These are phyloP conservation scores for Chloroceryle inda DNA, from an alignment of 2,797 vertebrate genomes.

Conservation along the genomic window DNA sequence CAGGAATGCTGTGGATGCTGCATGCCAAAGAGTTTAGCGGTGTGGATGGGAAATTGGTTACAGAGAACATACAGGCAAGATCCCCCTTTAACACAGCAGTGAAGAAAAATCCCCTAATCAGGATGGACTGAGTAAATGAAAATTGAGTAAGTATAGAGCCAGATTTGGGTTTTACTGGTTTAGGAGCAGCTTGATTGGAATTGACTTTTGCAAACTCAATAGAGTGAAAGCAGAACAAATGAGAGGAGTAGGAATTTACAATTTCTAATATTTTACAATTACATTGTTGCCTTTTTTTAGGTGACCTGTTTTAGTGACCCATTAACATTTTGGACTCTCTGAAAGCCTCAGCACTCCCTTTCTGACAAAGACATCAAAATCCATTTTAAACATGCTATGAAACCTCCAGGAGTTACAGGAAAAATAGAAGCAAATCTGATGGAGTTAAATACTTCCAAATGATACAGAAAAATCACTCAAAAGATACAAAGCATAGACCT, in stretches of 20 bases:
- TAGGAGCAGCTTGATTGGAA: background rate
- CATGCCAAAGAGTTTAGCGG: background rate
- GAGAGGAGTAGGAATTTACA: background rate
- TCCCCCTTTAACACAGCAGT: background rate
- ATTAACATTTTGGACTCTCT: background rate
- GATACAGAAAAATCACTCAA: background rate
- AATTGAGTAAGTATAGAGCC: background rate
- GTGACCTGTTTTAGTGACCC: background rate
- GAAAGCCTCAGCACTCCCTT: background rate
- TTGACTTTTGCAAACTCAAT: background rate
- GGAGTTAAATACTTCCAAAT: background rate
- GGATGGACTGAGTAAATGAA: background rate
- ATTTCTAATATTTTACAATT: background rate
- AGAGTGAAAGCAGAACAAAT: background rate
- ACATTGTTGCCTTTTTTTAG: background rate
- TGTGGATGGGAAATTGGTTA: background rate
- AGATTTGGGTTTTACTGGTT: background rate
- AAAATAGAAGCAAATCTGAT: background rate
- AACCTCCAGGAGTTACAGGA: background rate
- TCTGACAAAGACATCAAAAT: background rate
- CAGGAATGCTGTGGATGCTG: background rate
- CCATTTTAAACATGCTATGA: background rate
- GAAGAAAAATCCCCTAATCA: background rate
- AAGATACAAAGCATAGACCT: background rate
- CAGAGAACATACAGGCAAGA: background rate